phyloP scores from a whole-genome alignment of 2,888 invertebrate species.

The Xylocampa areola region DNA sequence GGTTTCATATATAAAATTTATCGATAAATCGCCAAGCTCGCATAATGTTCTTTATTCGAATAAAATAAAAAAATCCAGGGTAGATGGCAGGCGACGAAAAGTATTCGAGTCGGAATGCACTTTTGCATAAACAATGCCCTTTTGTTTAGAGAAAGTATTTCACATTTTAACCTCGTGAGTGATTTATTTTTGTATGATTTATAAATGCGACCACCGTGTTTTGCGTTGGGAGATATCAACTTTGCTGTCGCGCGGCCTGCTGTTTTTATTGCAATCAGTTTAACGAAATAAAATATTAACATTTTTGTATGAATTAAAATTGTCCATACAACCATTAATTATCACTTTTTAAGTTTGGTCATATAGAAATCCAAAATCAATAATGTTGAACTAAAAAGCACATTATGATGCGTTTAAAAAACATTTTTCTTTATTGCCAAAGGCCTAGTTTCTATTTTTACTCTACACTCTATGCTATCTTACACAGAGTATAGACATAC shows the following conservation, averaged over 20 bases:
- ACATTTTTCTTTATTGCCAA: no score
- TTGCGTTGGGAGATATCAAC: constrained; percentile 62
- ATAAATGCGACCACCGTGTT: constrained; percentile 75
- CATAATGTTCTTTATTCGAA: constrained; percentile 74
- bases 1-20: constrained; percentile 81
- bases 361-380: no score
- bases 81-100: constrained; percentile 86
- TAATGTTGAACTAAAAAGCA: no score
- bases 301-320: neutral
- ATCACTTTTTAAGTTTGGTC: no score
- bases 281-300: constrained; percentile 12
- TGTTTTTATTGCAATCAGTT: constrained; percentile 38
- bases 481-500: neutral
- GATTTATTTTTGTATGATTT: constrained; percentile 89
- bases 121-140: constrained; percentile 89
- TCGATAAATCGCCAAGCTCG: constrained; percentile 80
- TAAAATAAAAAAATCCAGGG: constrained; percentile 74
- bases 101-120: constrained; percentile 86
- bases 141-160: constrained; percentile 90
- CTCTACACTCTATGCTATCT: no score
- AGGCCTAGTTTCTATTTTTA: no score
- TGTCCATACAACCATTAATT: no score
- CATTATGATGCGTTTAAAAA: neutral
- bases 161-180: constrained; percentile 85
- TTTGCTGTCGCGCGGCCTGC: constrained; percentile 20